Percentiles rank a stretch among this genome's conserved stretches.
Evolutionary conservation across 2,888 invertebrate genomes (phyloP).

Genomic region (Doris montereyensis): DNA sequence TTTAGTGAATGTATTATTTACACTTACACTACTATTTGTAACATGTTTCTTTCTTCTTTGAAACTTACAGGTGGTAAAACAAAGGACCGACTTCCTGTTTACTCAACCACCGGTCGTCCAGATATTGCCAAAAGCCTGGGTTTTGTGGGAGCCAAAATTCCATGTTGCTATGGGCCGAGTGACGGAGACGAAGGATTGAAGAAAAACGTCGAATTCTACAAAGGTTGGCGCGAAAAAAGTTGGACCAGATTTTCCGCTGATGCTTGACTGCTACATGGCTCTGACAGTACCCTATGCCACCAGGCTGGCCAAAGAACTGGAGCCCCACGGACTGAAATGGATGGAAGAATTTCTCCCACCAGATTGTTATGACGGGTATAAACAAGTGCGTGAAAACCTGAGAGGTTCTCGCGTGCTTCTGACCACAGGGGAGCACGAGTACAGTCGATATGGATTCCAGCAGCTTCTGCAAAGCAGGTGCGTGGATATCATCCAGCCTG

Average conservation of each 20-base stretch:
- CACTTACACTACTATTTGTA: too few relatives aligned
- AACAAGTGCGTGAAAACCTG: slow-evolving; percentile 57
- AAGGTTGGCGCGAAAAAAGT: slow-evolving; percentile 64
- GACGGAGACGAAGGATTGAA: slow-evolving; percentile 65
- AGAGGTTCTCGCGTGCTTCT: slow-evolving; percentile 60
- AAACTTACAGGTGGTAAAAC: slow-evolving; percentile 60
- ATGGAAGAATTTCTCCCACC: slow-evolving; percentile 70
- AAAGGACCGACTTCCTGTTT: slow-evolving; percentile 66
- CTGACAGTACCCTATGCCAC: slow-evolving; percentile 65
- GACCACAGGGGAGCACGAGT: slow-evolving; percentile 70
- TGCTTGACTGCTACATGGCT: slow-evolving; percentile 70
- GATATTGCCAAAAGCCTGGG: slow-evolving; percentile 66
- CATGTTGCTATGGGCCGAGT: slow-evolving; percentile 68
- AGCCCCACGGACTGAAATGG: slow-evolving; percentile 67
- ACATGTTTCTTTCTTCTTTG: background rate
- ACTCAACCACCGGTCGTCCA: slow-evolving; percentile 66
- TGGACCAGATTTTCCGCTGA: slow-evolving; percentile 67
- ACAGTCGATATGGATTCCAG: slow-evolving; percentile 67
- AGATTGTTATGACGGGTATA: slow-evolving; percentile 66
- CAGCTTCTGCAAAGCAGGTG: slow-evolving; percentile 63
- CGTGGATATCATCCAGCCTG: slow-evolving; percentile 69
- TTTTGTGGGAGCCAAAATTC: slow-evolving; percentile 66
- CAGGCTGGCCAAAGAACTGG: slow-evolving; percentile 61
- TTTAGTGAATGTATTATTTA: too few relatives aligned
- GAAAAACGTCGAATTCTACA: slow-evolving; percentile 65